These are phyloP conservation scores for Zaprionus nigranus DNA, from an alignment of 1,140 invertebrate species.

Conservation along the genomic window DNA sequence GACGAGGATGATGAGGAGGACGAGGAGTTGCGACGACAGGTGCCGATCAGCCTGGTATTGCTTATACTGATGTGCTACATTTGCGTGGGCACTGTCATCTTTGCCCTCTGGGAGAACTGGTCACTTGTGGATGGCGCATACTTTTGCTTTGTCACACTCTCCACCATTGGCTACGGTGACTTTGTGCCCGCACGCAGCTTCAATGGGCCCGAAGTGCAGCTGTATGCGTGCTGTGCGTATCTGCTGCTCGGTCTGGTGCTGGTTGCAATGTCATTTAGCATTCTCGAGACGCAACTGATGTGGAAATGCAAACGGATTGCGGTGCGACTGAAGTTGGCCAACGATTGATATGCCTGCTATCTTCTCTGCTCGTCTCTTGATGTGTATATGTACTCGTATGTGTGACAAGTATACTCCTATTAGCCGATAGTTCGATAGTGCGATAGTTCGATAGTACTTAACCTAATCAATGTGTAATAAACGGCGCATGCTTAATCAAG, in stretches of 20 bases:
- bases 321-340: constrained; percentile 82
- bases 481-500: constrained; percentile 45
- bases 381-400: constrained; percentile 33
- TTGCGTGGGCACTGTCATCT: constrained; percentile 89
- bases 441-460: constrained; percentile 15
- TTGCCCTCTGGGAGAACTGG: constrained; percentile 91
- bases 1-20: constrained; percentile 50
- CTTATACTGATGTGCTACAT: constrained; percentile 90
- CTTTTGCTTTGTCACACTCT: constrained; percentile 94
- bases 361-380: constrained; percentile 3
- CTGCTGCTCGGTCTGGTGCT: constrained; percentile 94
- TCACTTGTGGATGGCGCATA: constrained; percentile 93
- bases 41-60: constrained; percentile 90
- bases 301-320: constrained; percentile 89
- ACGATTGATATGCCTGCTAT: constrained; percentile 59
- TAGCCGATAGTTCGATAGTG: constrained; percentile 41
- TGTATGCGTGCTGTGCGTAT: constrained; percentile 94
- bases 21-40: constrained; percentile 84
- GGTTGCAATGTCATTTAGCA: constrained; percentile 96
- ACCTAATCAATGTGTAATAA: constrained; percentile 32
- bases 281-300: constrained; percentile 95
- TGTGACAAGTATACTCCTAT: constrained; percentile 44
- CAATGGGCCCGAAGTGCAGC: constrained; percentile 88
- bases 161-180: constrained; percentile 94
- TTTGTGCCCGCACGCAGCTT: constrained; percentile 89